Evolutionary conservation across 2,113 vertebrate genomes (phyloP).

Genomic region (Ochotona princeps): DNA sequence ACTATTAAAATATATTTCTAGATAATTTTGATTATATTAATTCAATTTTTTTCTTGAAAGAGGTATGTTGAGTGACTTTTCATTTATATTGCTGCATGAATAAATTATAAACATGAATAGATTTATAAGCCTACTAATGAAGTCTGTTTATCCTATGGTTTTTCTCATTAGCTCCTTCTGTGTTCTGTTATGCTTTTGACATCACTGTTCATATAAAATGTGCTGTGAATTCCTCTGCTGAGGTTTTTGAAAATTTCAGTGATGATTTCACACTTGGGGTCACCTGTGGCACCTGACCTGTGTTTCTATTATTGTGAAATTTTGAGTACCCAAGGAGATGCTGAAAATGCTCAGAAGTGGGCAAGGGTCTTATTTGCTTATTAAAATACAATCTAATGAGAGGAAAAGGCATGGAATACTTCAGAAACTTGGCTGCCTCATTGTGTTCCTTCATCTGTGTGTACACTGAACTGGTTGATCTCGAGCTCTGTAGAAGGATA

Average conservation of each 20-base stretch:
- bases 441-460: neutral
- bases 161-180: conserved; percentile 46
- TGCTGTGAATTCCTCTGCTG: neutral
- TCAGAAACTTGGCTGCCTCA: neutral
- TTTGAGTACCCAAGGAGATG: neutral
- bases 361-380: neutral
- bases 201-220: conserved; percentile 48
- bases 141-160: conserved; percentile 53
- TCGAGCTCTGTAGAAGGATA: neutral
- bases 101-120: conserved; percentile 53
- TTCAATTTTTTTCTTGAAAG: conserved; percentile 30
- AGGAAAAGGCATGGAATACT: neutral
- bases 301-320: conserved; percentile 50
- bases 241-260: neutral
- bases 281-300: neutral
- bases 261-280: neutral
- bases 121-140: conserved; percentile 58
- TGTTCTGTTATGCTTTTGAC: conserved; percentile 49
- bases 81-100: conserved; percentile 12
- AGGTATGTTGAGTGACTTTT: conserved; percentile 16
- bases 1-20: neutral
- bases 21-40: conserved; percentile 25
- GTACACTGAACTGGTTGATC: neutral
- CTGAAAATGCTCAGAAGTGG: conserved; percentile 30
- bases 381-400: neutral